A percentile compares a stretch with the other conserved stretches of the same genome.
Conservation (phyloP, 2,888 invertebrate species). For the Nemurella pictetii region DNA sequence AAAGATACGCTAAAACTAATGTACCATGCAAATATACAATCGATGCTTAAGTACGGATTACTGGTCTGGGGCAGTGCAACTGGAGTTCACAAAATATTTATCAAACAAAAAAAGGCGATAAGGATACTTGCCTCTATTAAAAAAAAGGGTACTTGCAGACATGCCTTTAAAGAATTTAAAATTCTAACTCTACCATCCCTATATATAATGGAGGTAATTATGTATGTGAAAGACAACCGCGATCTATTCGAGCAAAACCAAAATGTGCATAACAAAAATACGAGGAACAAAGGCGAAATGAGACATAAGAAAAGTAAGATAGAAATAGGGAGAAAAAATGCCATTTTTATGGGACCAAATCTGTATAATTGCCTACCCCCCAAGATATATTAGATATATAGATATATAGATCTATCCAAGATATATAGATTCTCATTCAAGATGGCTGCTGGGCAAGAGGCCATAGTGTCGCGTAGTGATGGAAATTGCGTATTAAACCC, state of each 20-base stretch:
- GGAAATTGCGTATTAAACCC: too few species aligned
- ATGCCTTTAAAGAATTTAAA: neutral
- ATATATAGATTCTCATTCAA: too few species aligned
- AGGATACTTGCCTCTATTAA: neutral
- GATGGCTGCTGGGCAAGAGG: too few species aligned
- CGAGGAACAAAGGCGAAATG: neutral
- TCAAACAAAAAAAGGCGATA: neutral
- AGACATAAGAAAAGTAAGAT: neutral
- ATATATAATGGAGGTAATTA: neutral
- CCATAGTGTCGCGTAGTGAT: too few species aligned
- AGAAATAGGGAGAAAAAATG: neutral
- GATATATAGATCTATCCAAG: neutral
- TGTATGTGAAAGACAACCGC: neutral
- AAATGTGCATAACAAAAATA: neutral
- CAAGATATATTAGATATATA: neutral
- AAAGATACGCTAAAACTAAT: neutral
- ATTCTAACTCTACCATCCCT: neutral
- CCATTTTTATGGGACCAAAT: neutral
- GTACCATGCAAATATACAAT: neutral
- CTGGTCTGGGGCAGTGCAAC: neutral
- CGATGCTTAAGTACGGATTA: neutral
- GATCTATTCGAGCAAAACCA: neutral
- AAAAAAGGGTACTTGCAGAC: too few species aligned
- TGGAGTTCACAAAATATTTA: neutral
- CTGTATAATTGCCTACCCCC: neutral